Evolutionary conservation across 2,888 invertebrate genomes (phyloP), one percentile per base, ranked within the genome.

Genomic region (Onchidella celtica): DNA sequence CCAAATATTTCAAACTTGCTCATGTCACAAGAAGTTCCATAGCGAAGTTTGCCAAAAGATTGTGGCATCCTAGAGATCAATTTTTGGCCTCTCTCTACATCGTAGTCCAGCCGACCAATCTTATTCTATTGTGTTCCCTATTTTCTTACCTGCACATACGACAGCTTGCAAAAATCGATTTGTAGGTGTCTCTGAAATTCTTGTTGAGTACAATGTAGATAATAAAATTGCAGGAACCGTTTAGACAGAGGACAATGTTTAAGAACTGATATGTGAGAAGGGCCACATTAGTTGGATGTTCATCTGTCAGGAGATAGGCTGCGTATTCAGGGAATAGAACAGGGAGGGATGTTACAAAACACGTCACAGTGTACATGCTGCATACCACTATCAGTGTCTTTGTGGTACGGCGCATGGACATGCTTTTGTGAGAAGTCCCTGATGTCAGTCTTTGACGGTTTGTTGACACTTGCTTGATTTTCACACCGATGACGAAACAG

Each of bases 351-450:
- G 57, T 11, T 11, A 57, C 29, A 21, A 6, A 55, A 29, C 72
- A 73, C 3, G 57, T 14, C 9, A 57, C 27, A 6, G 57, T 57
- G 57, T 73, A 73, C 24, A 57, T 21, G 3, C n/a, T 4, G 27
- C 72, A 73, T 29, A 73, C 72, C 4, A 57, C 72, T 21, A 73
- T 3, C 55, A 73, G 27, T 21, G 32, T 69, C 38, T 69, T 69
- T n/a, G 40, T 69, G 4, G 69, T 69, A 4, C 69, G 69, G 38
- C 38, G 21, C 6, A 17, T 61, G 11, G 66, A 66, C 66, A 32
- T 6, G 3, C 4, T 34, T 66, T 4, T 32, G 6, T 66, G 36
- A n/a, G 66, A 3, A 24, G 63, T 21, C n/a, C 47, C 47, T 47
- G 9, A 11, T 34, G 66, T 70, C 70, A 70, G 36, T 24, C 14